Conservation (phyloP, 2,113 vertebrate genomes). For the Lepisosteus osseus region DNA sequence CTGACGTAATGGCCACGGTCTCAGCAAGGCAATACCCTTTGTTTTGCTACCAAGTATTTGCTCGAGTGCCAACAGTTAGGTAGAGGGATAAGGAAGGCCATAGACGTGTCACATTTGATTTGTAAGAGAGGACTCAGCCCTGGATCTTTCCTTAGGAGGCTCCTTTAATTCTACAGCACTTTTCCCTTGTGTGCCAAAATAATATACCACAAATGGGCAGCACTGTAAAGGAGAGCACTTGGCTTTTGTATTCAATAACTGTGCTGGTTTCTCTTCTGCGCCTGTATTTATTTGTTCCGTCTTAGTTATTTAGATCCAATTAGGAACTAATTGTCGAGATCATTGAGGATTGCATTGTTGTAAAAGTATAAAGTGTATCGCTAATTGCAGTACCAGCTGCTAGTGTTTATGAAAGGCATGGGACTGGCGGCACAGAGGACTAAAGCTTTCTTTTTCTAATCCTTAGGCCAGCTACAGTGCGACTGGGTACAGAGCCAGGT, state of each 20-base stretch:
- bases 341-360: slow-evolving; percentile 61
- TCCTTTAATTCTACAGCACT: slow-evolving; percentile 12
- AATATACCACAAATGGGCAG: too few relatives aligned
- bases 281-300: slow-evolving; percentile 59
- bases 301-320: slow-evolving; percentile 69
- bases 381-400: slow-evolving; percentile 71
- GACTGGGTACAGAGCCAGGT: slow-evolving; percentile 56
- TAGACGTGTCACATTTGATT: slow-evolving; percentile 51
- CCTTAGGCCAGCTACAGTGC: slow-evolving; percentile 12
- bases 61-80: slow-evolving; percentile 53
- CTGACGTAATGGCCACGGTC: too few relatives aligned
- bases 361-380: slow-evolving; percentile 63
- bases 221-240: too few relatives aligned
- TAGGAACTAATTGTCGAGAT: slow-evolving; percentile 69
- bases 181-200: too few relatives aligned
- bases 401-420: slow-evolving; percentile 64
- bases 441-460: slow-evolving; percentile 24
- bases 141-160: slow-evolving; percentile 24
- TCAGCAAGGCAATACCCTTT: slow-evolving; percentile 48
- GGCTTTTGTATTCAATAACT: too few relatives aligned
- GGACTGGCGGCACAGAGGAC: slow-evolving; percentile 41
- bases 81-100: slow-evolving; percentile 47
- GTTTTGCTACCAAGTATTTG: slow-evolving; percentile 57
- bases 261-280: slow-evolving; percentile 23
- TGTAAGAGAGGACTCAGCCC: slow-evolving; percentile 51